Evolutionary conservation across 1,140 invertebrate species (phyloP).

Genomic region (Drosophila busckii): DNA sequence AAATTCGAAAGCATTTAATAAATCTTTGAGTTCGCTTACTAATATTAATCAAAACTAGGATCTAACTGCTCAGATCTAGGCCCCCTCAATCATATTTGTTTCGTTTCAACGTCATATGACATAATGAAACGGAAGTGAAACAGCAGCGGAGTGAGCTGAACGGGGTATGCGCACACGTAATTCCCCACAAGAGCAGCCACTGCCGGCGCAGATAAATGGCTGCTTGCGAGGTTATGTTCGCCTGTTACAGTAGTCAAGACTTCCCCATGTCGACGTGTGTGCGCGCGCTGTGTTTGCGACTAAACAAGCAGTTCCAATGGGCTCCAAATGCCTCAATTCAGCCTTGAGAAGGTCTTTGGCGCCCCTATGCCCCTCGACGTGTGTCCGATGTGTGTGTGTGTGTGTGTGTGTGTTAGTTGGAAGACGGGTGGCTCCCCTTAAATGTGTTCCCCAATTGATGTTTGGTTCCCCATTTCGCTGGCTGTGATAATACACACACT

Average conservation of each 20-base stretch:
- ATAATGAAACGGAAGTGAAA: too few relatives aligned
- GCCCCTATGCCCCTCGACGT: slow-evolving; percentile 32
- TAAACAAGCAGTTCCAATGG: slow-evolving; percentile 39
- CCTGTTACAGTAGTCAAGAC: slow-evolving; percentile 71
- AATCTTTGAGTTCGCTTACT: too few relatives aligned
- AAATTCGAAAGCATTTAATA: too few relatives aligned
- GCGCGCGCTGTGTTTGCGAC: slow-evolving; percentile 43
- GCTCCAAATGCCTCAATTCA: neutral
- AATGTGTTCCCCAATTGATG: slow-evolving; percentile 12
- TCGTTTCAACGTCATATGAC: too few relatives aligned
- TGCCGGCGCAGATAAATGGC: neutral
- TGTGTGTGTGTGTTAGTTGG: slow-evolving; percentile 3
- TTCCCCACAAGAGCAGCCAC: neutral
- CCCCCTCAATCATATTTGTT: too few relatives aligned
- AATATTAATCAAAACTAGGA: too few relatives aligned
- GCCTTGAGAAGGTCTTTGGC: slow-evolving; percentile 62
- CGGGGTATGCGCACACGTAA: slow-evolving; percentile 11
- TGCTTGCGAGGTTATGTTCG: slow-evolving; percentile 38
- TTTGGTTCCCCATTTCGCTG: slow-evolving; percentile 20
- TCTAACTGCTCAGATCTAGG: too few relatives aligned
- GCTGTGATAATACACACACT: slow-evolving; percentile 6
- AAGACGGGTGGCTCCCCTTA: slow-evolving; percentile 1
- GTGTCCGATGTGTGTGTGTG: neutral
- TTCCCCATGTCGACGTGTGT: slow-evolving; percentile 77
- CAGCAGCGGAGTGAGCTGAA: too few relatives aligned